A percentile compares a stretch with the other conserved stretches of the same genome.
phyloP scores from a whole-genome alignment of 1,140 invertebrate species.

The Anadara kagoshimensis region DNA sequence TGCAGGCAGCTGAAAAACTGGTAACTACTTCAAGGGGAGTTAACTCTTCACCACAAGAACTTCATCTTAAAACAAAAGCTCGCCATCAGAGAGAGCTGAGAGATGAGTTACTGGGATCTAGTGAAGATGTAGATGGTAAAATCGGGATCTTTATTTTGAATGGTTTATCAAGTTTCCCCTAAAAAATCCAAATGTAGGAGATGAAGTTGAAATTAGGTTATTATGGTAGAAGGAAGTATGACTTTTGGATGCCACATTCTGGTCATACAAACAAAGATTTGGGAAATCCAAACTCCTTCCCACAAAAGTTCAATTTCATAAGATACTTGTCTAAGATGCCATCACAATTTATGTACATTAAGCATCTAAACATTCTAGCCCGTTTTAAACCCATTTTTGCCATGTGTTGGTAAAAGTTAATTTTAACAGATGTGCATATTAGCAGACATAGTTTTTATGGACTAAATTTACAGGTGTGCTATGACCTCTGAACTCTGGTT shows the following conservation, averaged over 20 bases:
- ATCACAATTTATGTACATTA: too few species aligned
- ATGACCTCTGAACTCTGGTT: too few species aligned
- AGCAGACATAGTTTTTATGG: too few species aligned
- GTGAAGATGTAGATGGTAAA: neutral
- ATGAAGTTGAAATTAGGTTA: constrained; percentile 62
- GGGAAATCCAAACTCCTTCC: too few species aligned
- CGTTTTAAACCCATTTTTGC: too few species aligned
- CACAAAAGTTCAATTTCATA: too few species aligned
- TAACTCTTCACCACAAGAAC: constrained; percentile 65
- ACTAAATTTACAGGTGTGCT: too few species aligned
- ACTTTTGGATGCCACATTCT: neutral
- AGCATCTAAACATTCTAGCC: too few species aligned
- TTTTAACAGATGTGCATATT: too few species aligned
- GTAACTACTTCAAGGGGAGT: constrained; percentile 63
- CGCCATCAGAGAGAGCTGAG: constrained; percentile 84
- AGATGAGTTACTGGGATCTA: constrained; percentile 72
- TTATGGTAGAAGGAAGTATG: constrained; percentile 71
- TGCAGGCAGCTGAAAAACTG: constrained; percentile 78
- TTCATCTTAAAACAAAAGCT: constrained; percentile 85
- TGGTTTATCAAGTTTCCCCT: neutral
- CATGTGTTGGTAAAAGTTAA: too few species aligned
- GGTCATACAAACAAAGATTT: neutral
- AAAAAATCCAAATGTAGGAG: neutral
- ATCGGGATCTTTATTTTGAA: neutral
- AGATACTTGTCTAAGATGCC: too few species aligned